Evolutionary conservation across 2,888 invertebrate species (phyloP).

Genomic region (Philonicus albiceps): DNA sequence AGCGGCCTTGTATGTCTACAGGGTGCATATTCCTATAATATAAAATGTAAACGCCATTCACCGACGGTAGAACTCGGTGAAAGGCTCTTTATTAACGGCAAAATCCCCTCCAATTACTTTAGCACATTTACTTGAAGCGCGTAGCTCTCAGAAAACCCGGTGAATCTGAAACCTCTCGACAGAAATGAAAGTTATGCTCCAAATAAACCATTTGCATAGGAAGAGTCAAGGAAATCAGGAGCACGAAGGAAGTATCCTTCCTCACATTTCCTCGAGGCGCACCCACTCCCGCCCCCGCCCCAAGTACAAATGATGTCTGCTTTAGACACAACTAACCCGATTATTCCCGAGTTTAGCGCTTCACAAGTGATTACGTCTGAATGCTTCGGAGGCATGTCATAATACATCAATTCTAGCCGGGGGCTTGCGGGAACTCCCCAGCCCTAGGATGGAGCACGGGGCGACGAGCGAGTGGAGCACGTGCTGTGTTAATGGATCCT

Average conservation of each 20-base stretch:
- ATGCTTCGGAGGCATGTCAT: conserved; percentile 31
- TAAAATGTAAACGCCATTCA: not conserved
- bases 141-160: not conserved
- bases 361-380: conserved; percentile 18
- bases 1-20: not conserved
- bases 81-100: not conserved
- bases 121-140: not conserved
- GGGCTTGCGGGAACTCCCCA: not conserved
- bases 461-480: not conserved
- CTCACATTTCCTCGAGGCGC: not conserved
- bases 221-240: not conserved
- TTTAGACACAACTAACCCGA: conserved; percentile 34
- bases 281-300: not conserved
- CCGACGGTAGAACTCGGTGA: not conserved
- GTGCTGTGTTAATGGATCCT: conserved; percentile 29
- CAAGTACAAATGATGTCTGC: not conserved
- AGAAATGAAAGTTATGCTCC: not conserved
- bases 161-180: not conserved
- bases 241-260: not conserved
- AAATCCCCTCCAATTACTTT: not conserved
- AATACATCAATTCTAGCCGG: conserved; percentile 30
- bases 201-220: not conserved
- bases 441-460: not conserved
- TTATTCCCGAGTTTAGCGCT: conserved; percentile 18
- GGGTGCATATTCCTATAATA: not conserved